Conservation (phyloP, 1,140 invertebrate genomes). For the Trachymyrmex cornetzi region DNA sequence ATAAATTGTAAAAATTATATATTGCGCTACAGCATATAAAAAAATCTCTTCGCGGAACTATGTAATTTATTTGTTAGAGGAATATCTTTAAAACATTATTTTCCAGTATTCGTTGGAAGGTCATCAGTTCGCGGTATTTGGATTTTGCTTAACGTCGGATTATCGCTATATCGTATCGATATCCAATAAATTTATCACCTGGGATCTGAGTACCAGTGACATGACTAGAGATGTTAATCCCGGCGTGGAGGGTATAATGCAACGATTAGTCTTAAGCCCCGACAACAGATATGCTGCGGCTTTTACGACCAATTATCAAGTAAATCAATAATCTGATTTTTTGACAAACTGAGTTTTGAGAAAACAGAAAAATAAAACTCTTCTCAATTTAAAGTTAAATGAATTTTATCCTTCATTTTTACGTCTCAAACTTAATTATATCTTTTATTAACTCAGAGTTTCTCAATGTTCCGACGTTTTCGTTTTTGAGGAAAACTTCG, state of each 20-base stretch:
- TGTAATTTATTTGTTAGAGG: not conserved
- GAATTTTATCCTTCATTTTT: not conserved
- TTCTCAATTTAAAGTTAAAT: slow-evolving; percentile 2
- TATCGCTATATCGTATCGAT: slow-evolving; percentile 98
- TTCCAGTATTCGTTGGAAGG: slow-evolving; percentile 97
- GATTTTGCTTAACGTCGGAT: slow-evolving; percentile 96
- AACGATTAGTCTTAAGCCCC: slow-evolving; percentile 96
- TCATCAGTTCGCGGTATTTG: slow-evolving; percentile 99
- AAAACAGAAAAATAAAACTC: not conserved
- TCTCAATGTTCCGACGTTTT: not conserved
- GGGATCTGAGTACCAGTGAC: slow-evolving; percentile 98
- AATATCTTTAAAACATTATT: slow-evolving; percentile 13
- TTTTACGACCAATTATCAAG: slow-evolving; percentile 98
- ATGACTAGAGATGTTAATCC: slow-evolving; percentile 96
- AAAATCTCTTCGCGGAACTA: not conserved
- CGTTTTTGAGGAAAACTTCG: not conserved
- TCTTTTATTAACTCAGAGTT: not conserved
- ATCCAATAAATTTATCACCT: slow-evolving; percentile 98
- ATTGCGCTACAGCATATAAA: not conserved
- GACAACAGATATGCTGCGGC: slow-evolving; percentile 99
- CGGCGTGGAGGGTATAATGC: slow-evolving; percentile 98
- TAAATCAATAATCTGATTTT: slow-evolving; percentile 79
- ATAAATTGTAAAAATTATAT: slow-evolving; percentile 21
- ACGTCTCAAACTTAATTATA: not conserved
- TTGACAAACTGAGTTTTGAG: not conserved